Evolutionary conservation across 2,888 invertebrate species (phyloP).

Genomic region (Carpatolechia fugitivella): DNA sequence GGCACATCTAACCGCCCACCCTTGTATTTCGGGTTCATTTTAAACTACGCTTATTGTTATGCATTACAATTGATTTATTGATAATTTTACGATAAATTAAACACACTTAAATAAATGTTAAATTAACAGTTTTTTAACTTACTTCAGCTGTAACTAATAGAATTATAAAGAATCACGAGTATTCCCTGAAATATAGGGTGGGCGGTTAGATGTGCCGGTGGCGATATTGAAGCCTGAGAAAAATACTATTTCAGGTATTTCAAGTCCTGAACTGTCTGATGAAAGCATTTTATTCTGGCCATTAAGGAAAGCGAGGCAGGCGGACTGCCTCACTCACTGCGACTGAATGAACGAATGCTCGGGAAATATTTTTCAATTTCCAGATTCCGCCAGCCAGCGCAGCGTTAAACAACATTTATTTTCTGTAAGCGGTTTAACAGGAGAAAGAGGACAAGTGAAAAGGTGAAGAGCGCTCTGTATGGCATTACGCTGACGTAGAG

Average conservation of each 20-base stretch:
- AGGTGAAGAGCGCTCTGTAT: background rate
- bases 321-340: slow-evolving; percentile 23
- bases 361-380: slow-evolving; percentile 51
- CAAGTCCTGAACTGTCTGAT: slow-evolving; percentile 7
- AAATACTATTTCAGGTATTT: background rate
- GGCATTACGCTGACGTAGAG: background rate
- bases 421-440: slow-evolving; percentile 26
- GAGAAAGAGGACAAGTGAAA: slow-evolving; percentile 42
- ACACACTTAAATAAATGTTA: too few species aligned
- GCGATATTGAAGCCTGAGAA: background rate
- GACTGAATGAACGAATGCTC: slow-evolving; percentile 49
- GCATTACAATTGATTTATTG: too few species aligned
- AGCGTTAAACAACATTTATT: slow-evolving; percentile 49
- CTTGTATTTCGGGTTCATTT: too few species aligned
- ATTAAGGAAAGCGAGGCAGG: slow-evolving; percentile 27
- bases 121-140: too few species aligned
- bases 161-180: too few species aligned
- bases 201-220: too few species aligned
- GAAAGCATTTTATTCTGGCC: slow-evolving; percentile 2
- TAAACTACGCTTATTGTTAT: too few species aligned
- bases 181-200: too few species aligned
- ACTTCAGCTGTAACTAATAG: too few species aligned
- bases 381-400: slow-evolving; percentile 35
- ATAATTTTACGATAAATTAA: too few species aligned
- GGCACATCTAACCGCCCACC: too few species aligned